Base-by-base conservation (phyloP, 2,113 vertebrate species). In the Hemibagrus wyckioides region DNA sequence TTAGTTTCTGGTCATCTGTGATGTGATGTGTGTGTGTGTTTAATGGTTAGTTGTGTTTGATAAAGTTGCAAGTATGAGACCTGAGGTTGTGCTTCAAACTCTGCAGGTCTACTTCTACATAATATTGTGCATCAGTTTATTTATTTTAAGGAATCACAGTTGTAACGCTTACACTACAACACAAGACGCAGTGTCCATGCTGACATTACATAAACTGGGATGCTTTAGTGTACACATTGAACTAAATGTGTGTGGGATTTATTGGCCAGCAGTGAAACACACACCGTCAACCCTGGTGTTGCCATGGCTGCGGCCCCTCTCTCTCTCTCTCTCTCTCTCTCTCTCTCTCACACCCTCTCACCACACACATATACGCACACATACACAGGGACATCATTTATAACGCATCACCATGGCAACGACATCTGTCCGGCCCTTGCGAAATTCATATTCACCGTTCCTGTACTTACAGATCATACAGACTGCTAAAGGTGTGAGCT, bases 351-450 rank as follows among this genome's bases (percentile, higher is more conserved):
- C 44, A 7, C 44, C 9, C 44, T 48, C 44, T 48, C 44, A 48
- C 6, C 4, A 0, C 89, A 92, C 91, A 89, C 82, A n/a, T n/a
- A n/a, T n/a, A 88, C n/a, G 21, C 30, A 28, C 33, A 91, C 76
- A 81, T 87, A 87, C 86, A 76, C 88, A 91, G 87, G 85, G 93
- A 92, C 89, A 93, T 92, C 13, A 93, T 93, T 94, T 93, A 91
- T 93, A 91, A 91, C 88, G 87, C 39, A 92, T 95, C 92, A 56
- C 92, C 92, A 93, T 94, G 91, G 94, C 89, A 94, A 94, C 94
- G 57, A 4, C 44, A 77, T 73, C 73, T 76, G 52, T 80, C 81
- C 54, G 6, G 39, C 11, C 23, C 2, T 5, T 41, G 28, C 25
- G 50, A 48, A 82, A 79, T 71, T 83, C 30, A 33, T 79, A 44